Evolutionary conservation across 2,113 vertebrate genomes (phyloP).

Genomic region (Diglossa brunneiventris): DNA sequence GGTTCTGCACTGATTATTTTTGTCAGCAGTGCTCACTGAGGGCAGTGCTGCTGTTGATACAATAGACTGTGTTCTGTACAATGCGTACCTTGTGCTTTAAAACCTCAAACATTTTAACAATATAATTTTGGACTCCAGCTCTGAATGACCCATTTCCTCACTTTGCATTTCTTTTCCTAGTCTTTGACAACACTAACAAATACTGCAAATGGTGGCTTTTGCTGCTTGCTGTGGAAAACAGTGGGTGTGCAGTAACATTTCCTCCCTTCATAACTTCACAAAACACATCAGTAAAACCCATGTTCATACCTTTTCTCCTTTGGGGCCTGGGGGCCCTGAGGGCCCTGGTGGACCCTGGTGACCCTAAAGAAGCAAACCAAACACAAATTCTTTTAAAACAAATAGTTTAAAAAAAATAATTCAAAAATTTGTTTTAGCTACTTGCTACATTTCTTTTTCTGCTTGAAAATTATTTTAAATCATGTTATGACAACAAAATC

Average conservation of each 20-base stretch:
- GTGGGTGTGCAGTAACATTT: background rate
- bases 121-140: background rate
- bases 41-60: background rate
- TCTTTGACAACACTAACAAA: background rate
- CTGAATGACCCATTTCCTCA: background rate
- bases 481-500: background rate
- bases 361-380: constrained; percentile 76
- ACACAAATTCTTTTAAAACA: background rate
- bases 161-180: background rate
- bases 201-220: background rate
- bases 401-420: background rate
- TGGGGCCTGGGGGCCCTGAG: constrained; percentile 85
- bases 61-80: background rate
- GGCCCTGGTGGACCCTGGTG: constrained; percentile 84
- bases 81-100: background rate
- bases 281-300: background rate
- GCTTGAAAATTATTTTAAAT: background rate
- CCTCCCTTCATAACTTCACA: background rate
- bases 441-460: background rate
- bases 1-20: background rate
- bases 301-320: constrained; percentile 91
- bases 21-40: background rate
- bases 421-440: background rate
- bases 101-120: background rate
- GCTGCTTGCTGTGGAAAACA: background rate